phyloP scores from a whole-genome alignment of 2,113 vertebrate genomes.

The Gambusia affinis region DNA sequence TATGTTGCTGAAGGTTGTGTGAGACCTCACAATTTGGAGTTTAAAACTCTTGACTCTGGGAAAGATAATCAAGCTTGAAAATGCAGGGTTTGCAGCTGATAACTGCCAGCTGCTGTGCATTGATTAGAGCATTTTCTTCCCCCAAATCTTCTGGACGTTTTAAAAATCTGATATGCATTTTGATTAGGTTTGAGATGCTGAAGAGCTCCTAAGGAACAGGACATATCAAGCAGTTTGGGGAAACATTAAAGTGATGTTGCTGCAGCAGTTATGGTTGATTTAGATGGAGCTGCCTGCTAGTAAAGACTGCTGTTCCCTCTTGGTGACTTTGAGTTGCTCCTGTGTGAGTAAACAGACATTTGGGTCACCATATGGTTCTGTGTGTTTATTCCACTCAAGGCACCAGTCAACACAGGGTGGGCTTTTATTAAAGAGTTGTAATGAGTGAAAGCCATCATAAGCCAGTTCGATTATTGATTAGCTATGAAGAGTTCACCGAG shows the following conservation, averaged over 20 bases:
- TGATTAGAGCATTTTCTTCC: slow-evolving; percentile 29
- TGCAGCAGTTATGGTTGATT: slow-evolving; percentile 26
- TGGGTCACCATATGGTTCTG: slow-evolving; percentile 38
- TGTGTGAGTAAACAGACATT: slow-evolving; percentile 46
- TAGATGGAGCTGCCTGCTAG: slow-evolving; percentile 20
- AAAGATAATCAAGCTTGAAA: slow-evolving; percentile 20
- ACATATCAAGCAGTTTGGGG: slow-evolving; percentile 5
- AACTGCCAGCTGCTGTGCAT: slow-evolving; percentile 29
- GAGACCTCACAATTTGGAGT: slow-evolving; percentile 18
- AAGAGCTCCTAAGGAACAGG: slow-evolving; percentile 24
- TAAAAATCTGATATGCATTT: slow-evolving; percentile 44
- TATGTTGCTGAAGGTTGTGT: slow-evolving; percentile 42
- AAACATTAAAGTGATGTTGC: slow-evolving; percentile 35
- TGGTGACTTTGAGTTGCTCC: slow-evolving; percentile 27
- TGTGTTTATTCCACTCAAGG: slow-evolving; percentile 42
- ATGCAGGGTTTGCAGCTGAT: slow-evolving; percentile 40
- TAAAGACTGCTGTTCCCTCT: slow-evolving; percentile 5
- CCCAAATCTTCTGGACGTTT: slow-evolving; percentile 38
- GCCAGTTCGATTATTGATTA: slow-evolving; percentile 77
- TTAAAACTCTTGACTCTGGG: slow-evolving; percentile 21
- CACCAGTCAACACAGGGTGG: slow-evolving; percentile 66
- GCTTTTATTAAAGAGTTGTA: slow-evolving; percentile 81
- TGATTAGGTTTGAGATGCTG: slow-evolving; percentile 42
- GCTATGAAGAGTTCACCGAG: slow-evolving; percentile 77
- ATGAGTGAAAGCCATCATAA: slow-evolving; percentile 78